phyloP scores from a whole-genome alignment of 2,797 vertebrate genomes.

The Geotrypetes seraphini region DNA sequence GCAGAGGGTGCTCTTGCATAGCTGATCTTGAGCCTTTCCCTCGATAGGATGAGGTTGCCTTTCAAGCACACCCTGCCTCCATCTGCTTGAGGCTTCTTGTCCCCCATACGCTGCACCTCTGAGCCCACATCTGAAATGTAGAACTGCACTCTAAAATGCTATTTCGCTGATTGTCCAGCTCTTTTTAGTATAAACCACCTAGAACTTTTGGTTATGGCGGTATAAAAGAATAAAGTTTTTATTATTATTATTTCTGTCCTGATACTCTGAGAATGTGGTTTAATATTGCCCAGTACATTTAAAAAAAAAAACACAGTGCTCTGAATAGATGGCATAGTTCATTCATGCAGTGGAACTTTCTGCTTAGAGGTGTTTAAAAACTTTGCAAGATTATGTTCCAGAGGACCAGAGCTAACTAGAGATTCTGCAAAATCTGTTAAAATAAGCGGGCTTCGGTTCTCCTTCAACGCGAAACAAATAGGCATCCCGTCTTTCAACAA shows the following conservation, averaged over 20 bases:
- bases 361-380: background rate
- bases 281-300: background rate
- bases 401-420: conserved; percentile 66
- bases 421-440: conserved; percentile 72
- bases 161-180: too few relatives aligned
- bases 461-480: conserved; percentile 53
- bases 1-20: conserved; percentile 54
- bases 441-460: conserved; percentile 62
- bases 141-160: too few relatives aligned
- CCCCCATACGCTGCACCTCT: too few relatives aligned
- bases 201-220: too few relatives aligned
- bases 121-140: too few relatives aligned
- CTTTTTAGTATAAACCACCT: too few relatives aligned
- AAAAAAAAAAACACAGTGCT: too few relatives aligned
- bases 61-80: conserved; percentile 4
- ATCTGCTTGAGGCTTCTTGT: background rate
- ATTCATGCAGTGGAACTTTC: too few relatives aligned
- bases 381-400: conserved; percentile 35
- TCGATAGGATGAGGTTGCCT: background rate
- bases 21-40: conserved; percentile 38
- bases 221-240: too few relatives aligned
- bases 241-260: too few relatives aligned
- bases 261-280: background rate
- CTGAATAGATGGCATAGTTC: background rate
- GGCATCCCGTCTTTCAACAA: conserved; percentile 69